Base-by-base conservation (phyloP, 2,113 vertebrate species). In the Dicrurus megarhynchus region DNA sequence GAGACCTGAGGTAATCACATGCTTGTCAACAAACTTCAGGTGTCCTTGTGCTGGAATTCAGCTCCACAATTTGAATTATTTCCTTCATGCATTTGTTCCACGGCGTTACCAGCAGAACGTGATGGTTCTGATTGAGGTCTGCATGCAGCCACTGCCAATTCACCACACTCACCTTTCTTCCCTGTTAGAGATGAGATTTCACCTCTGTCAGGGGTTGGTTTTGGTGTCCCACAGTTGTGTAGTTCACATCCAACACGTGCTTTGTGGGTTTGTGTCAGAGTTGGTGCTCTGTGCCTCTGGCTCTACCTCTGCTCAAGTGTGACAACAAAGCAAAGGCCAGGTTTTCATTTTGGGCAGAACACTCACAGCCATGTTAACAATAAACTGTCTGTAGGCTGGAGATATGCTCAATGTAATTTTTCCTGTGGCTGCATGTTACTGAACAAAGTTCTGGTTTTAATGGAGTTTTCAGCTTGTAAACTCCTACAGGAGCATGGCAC, bases 401-500 rank as follows among this genome's bases (percentile, higher is more conserved):
- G 81, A 64, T 50, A 33, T 9, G 74, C 70, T 80, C 55, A 7
- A 33, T 7, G 59, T 50, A 35, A 50, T 83, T 88, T 50, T 6
- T 80, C 85, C 65, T 27, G n/a, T 55, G 71, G 78, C 75, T 91
- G 3, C 18, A 41, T 1, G 9, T 49, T 44, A 55, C 65, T n/a
- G 82, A 85, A 59, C 33, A 13, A 77, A 90, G 78, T 42, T 85
- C 79, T 86, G 87, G 9, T 52, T 92, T 89, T 55, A 75, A 90
- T 89, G 81, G 37, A 55, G 86, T 90, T 91, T 89, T 79, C 87
- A 96, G 76, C 91, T 81, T 78, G 80, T 91, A 89, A 95, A 85
- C 84, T 70, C 50, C 81, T 76, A 50, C 87, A 86, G 74, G 56
- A 81, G 63, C 59, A 86, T n/a, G 60, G 85, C 53, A 44, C 7